These are phyloP conservation scores for Eilema depressum DNA, from an alignment of 2,888 invertebrate species.

Conservation along the genomic window DNA sequence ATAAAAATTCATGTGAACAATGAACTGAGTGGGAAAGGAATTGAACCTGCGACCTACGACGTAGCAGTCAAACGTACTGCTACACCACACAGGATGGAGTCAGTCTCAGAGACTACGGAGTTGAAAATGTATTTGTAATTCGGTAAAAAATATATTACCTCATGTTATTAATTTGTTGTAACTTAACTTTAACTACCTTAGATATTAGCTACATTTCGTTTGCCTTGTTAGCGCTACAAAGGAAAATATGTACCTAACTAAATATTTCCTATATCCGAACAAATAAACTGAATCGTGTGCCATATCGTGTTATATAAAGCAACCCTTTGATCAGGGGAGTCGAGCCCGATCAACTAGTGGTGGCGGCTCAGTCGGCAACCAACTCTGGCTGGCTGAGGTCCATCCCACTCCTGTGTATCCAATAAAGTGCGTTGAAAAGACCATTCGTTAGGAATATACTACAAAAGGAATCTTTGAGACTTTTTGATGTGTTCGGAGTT, in stretches of 20 bases:
- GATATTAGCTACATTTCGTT: not conserved
- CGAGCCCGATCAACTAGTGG: slow-evolving; percentile 67
- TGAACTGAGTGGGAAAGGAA: not conserved
- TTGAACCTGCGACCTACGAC: not conserved
- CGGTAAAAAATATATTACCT: too few relatives aligned
- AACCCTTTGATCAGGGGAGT: slow-evolving; percentile 66
- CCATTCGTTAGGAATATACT: too few relatives aligned
- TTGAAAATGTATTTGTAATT: too few relatives aligned
- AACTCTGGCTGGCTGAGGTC: slow-evolving; percentile 50
- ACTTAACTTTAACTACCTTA: too few relatives aligned
- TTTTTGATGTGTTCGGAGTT: not conserved
- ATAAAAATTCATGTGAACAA: not conserved
- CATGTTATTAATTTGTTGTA: too few relatives aligned
- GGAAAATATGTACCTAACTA: too few relatives aligned
- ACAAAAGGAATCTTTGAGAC: not conserved
- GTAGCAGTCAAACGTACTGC: not conserved
- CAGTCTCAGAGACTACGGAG: not conserved
- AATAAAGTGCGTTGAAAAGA: not conserved
- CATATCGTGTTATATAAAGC: slow-evolving; percentile 53
- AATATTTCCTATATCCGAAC: not conserved
- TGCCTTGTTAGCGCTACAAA: not conserved
- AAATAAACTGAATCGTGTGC: slow-evolving; percentile 22
- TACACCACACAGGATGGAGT: not conserved
- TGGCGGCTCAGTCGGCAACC: slow-evolving; percentile 64
- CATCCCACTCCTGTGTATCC: slow-evolving; percentile 10